Evolutionary conservation across 2,113 vertebrate species (phyloP), one percentile per base, ranked within the genome.

Genomic region (Capricornis sumatraensis): DNA sequence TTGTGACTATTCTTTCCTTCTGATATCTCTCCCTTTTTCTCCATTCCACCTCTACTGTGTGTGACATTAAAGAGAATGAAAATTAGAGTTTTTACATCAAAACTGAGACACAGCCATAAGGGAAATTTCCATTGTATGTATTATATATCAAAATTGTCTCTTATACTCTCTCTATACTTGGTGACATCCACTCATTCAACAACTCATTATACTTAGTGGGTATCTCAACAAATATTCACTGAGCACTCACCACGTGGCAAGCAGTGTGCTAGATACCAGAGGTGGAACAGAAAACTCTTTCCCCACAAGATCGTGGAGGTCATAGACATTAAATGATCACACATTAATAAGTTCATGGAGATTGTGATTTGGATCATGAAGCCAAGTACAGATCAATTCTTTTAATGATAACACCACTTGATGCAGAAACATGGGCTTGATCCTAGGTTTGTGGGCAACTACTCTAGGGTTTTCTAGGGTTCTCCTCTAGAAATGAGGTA

Each of bases 51-150:
- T 30, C 21, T 23, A 33, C 13, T 81, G 36, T 45, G 13, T 85
- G 92, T 94, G 94, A 96, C 81, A 96, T 94, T 92, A 81, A 92
- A 82, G 19, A 64, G 25, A 92, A 94, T 76, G 36, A 94, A 93
- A 92, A 74, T 76, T 67, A 83, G 14, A 87, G n/a, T 95, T 95
- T 71, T 95, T 71, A 71, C 16, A 55, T 87, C 79, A 87, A 89
- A 91, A 76, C 33, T 81, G 53, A 78, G 45, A 83, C 16, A 30
- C 12, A 55, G 57, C 25, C 30, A 16, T 74, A 71, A 71, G 23
- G 40, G 13, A 94, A 95, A 47, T 36, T 50, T 89, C 50, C 43
- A 83, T 14, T 40, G 17, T 74, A 74, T 40, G 7, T 7, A 67
- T 7, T 17, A 47, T 2, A 78, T 15, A 79, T 82, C 47, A 88